A percentile compares a stretch with the other conserved stretches of the same genome.
These are phyloP conservation scores for Scortum barcoo DNA, from an alignment of 2,113 vertebrate species.

Conservation along the genomic window DNA sequence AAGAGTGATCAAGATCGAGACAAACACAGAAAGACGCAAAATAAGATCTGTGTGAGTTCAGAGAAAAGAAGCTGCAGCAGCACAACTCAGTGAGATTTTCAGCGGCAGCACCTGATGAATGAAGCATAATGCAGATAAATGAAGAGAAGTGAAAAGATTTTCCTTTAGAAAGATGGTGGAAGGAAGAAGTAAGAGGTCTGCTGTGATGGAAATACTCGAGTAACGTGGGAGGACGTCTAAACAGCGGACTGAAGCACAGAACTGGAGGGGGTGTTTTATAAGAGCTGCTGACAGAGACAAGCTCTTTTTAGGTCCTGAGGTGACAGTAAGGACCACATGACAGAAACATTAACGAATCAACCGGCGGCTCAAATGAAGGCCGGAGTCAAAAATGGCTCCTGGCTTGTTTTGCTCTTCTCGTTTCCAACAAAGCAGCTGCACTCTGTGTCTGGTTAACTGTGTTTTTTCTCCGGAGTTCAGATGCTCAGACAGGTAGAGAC, in stretches of 20 bases:
- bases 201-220: not conserved
- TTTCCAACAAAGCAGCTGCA: not conserved
- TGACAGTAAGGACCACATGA: not conserved
- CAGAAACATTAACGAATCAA: constrained; percentile 2
- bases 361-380: not conserved
- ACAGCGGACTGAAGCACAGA: not conserved
- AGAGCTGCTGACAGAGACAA: not conserved
- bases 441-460: constrained; percentile 13
- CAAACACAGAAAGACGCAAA: not conserved
- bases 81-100: not conserved
- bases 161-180: not conserved
- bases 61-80: not conserved
- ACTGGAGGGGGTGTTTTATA: not conserved
- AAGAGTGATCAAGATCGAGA: too few species aligned
- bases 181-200: not conserved
- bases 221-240: not conserved
- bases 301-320: not conserved
- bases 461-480: constrained; percentile 33
- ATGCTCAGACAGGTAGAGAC: constrained; percentile 37
- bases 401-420: not conserved
- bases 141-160: not conserved
- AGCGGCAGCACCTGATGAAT: not conserved
- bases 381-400: not conserved
- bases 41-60: not conserved
- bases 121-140: not conserved